Evolutionary conservation across 2,113 vertebrate species (phyloP).

Genomic region (Archilochus colubris): DNA sequence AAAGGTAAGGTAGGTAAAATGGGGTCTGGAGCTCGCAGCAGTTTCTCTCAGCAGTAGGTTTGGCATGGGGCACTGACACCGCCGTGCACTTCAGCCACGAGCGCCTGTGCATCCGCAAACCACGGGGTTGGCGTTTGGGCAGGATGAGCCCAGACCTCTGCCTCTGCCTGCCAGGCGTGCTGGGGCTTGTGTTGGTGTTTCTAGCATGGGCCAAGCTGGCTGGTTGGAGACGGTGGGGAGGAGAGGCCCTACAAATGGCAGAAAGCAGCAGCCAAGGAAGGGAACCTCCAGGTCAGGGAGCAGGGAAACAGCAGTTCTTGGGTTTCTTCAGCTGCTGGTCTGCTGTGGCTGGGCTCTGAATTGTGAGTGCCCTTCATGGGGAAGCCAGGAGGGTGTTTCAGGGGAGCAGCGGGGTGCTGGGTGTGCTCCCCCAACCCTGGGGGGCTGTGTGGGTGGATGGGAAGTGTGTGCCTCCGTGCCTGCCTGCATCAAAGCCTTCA

Average conservation of each 20-base stretch:
- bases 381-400: rapidly evolving
- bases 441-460: rapidly evolving
- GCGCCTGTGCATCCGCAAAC: rapidly evolving
- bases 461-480: neutral
- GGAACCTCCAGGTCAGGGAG: rapidly evolving
- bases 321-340: neutral
- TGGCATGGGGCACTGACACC: neutral
- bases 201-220: neutral
- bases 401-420: rapidly evolving
- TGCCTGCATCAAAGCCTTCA: neutral
- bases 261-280: neutral
- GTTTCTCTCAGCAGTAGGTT: neutral
- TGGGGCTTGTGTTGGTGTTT: neutral
- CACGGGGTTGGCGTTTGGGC: neutral
- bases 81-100: neutral
- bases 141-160: neutral
- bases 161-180: neutral
- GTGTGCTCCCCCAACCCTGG: no score
- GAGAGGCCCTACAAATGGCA: neutral
- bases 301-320: neutral
- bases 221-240: neutral
- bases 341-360: neutral
- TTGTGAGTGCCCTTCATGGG: neutral
- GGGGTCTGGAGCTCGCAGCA: neutral
- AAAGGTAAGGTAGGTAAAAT: neutral